Evolutionary conservation across 2,888 invertebrate genomes (phyloP).

Genomic region (Calliphora vomitoria): DNA sequence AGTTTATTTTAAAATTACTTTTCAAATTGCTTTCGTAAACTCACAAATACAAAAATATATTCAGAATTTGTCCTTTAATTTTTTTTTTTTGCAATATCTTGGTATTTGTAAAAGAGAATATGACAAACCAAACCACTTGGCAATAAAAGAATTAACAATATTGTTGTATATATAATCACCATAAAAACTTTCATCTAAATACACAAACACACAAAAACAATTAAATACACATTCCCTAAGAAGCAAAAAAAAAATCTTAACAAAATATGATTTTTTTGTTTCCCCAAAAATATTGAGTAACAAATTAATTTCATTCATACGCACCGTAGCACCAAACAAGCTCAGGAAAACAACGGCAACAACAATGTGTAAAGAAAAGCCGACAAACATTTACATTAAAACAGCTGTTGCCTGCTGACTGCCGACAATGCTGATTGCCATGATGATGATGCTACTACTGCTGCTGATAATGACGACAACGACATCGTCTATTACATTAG

Average conservation of each 20-base stretch:
- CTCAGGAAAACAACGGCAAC: constrained; percentile 22
- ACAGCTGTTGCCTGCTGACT: constrained; percentile 66
- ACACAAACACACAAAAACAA: constrained; percentile 16
- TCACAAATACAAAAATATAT: not conserved
- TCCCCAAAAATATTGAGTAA: constrained; percentile 16
- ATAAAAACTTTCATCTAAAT: constrained; percentile 9
- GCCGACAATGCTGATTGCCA: constrained; percentile 39
- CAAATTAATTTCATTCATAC: constrained; percentile 71
- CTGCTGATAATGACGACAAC: constrained; percentile 21
- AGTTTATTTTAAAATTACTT: no score
- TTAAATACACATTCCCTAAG: not conserved
- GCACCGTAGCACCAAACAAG: constrained; percentile 64
- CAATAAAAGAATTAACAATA: constrained; percentile 26
- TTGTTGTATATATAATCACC: constrained; percentile 32
- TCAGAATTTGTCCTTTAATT: not conserved
- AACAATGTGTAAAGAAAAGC: constrained; percentile 3
- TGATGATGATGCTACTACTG: no score
- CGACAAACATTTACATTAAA: constrained; percentile 48
- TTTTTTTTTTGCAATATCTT: not conserved
- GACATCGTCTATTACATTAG: constrained; percentile 26
- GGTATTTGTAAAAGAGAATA: not conserved
- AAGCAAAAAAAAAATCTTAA: not conserved
- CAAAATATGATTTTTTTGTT: not conserved
- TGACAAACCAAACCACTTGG: not conserved
- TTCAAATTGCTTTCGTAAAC: no score